phyloP scores from a whole-genome alignment of 2,113 vertebrate species.

The Pelecanoides urinatrix region DNA sequence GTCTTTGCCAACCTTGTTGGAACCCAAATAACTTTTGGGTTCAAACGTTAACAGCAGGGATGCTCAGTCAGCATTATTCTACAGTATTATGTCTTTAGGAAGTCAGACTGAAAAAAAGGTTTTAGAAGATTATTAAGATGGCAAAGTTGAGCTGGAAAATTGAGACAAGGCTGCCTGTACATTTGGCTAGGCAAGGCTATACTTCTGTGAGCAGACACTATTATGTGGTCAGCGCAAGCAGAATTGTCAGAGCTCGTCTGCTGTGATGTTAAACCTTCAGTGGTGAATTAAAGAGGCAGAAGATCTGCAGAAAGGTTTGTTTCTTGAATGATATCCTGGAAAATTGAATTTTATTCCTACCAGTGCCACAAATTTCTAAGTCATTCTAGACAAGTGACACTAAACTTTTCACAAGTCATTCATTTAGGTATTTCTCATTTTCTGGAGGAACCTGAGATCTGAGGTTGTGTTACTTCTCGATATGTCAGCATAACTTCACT shows the following conservation, averaged over 20 bases:
- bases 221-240: background rate
- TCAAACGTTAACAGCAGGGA: background rate
- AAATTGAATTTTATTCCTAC: background rate
- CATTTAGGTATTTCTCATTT: background rate
- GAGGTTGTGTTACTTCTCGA: background rate
- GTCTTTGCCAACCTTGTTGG: background rate
- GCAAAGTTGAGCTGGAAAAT: background rate
- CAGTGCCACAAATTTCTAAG: background rate
- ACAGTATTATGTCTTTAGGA: background rate
- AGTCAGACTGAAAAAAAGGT: background rate
- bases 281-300: background rate
- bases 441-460: background rate
- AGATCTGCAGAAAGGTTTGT: background rate
- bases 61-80: background rate
- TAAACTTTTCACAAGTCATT: background rate
- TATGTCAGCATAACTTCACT: background rate
- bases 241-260: background rate
- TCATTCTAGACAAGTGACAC: background rate
- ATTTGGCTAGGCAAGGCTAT: background rate
- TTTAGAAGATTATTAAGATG: background rate
- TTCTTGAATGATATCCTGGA: background rate
- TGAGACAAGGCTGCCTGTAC: background rate
- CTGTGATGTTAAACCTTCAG: background rate
- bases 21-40: background rate
- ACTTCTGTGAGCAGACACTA: background rate